phyloP scores from a whole-genome alignment of 2,888 invertebrate species.

The Argyresthia goedartella region DNA sequence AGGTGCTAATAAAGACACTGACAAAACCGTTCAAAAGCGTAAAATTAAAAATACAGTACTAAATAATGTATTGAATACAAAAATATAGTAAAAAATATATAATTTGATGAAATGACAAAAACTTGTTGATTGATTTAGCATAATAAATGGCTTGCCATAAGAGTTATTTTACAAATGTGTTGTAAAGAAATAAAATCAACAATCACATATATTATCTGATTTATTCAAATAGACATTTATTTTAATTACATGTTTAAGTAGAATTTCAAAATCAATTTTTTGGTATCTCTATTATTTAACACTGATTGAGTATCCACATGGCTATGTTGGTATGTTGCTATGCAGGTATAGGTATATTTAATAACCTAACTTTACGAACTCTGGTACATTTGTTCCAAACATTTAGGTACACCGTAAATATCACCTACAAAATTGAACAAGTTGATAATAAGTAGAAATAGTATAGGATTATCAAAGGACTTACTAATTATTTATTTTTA shows the following conservation, averaged over 20 bases:
- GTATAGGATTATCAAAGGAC: constrained; percentile 66
- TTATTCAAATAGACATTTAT: constrained; percentile 71
- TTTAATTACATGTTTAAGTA: constrained; percentile 53
- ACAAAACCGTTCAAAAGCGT: too few species aligned
- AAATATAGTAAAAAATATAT: too few species aligned
- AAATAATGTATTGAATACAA: too few species aligned
- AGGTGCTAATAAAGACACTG: too few species aligned
- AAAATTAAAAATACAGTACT: too few species aligned
- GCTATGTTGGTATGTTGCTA: constrained; percentile 38
- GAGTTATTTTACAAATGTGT: too few species aligned
- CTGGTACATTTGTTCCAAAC: constrained; percentile 59
- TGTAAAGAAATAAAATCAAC: constrained; percentile 32
- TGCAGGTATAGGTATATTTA: constrained; percentile 8
- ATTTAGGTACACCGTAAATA: constrained; percentile 63
- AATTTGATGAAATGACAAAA: too few species aligned
- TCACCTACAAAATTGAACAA: constrained; percentile 69
- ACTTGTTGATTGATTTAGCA: too few species aligned
- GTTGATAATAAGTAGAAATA: constrained; percentile 47
- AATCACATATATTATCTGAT: constrained; percentile 57
- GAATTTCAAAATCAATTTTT: constrained; percentile 63
- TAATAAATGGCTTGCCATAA: too few species aligned
- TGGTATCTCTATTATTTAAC: constrained; percentile 57
- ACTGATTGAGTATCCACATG: constrained; percentile 58
- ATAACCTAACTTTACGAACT: constrained; percentile 50
- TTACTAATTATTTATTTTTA: constrained; percentile 34